Conservation (phyloP, 1,140 invertebrate species). For the Diploscapter pachys region DNA sequence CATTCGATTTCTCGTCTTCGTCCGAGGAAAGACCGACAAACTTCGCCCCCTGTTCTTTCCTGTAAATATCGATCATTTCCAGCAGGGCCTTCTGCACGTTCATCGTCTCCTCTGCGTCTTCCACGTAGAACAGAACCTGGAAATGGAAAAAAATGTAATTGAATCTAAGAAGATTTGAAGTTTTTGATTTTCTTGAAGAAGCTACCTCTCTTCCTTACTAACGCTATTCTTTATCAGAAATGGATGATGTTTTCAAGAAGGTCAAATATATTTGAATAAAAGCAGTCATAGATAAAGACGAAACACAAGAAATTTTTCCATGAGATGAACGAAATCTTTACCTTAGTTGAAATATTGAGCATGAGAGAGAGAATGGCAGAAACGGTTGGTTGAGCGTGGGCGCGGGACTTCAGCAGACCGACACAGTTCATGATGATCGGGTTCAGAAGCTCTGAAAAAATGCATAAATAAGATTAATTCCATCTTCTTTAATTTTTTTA, state of each 20-base stretch:
- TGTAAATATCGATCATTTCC: conserved; percentile 22
- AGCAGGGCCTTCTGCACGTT: conserved; percentile 1
- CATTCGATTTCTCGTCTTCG: conserved; percentile 35
- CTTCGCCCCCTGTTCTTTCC: conserved; percentile 19
- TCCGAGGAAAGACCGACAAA: conserved; percentile 7
- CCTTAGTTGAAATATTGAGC: conserved; percentile 29
- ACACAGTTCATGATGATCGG: conserved; percentile 10
- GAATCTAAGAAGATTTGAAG: too few species aligned
- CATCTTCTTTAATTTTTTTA: background rate
- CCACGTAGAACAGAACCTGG: too few species aligned
- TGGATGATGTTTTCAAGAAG: too few species aligned
- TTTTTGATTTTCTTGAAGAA: too few species aligned
- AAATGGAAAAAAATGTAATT: too few species aligned
- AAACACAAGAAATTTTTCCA: too few species aligned
- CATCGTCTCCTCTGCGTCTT: too few species aligned
- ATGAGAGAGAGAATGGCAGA: conserved; percentile 26
- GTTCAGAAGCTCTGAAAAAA: conserved; percentile 23
- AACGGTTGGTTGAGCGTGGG: conserved; percentile 20
- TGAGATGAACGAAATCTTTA: conserved; percentile 7
- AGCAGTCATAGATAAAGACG: too few species aligned
- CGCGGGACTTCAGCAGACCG: conserved; percentile 11
- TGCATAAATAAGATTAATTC: background rate
- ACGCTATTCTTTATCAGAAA: too few species aligned
- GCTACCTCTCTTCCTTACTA: too few species aligned
- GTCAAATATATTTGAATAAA: too few species aligned